Conservation (phyloP, 2,113 vertebrate genomes). For the Ailuropoda melanoleuca region DNA sequence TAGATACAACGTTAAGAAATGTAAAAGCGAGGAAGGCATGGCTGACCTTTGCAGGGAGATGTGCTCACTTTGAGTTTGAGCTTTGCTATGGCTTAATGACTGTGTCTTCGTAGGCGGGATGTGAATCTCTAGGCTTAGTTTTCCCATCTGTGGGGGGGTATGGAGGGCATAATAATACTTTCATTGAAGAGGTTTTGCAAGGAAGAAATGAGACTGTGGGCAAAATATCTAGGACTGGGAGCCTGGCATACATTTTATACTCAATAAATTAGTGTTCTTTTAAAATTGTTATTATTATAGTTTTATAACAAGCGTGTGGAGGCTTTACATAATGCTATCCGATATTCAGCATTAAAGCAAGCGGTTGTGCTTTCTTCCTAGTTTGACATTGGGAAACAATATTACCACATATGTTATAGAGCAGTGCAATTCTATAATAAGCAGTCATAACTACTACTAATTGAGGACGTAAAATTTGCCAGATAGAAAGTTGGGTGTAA, state of each 20-base stretch:
- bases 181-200: not conserved
- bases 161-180: not conserved
- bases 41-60: not conserved
- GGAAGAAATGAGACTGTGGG: not conserved
- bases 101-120: not conserved
- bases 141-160: not conserved
- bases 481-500: not conserved
- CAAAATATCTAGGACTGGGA: not conserved
- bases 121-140: not conserved
- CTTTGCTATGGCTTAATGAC: not conserved
- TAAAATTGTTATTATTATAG: not conserved
- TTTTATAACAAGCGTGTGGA: not conserved
- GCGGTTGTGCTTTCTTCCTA: not conserved
- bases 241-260: not conserved
- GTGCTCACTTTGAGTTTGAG: not conserved
- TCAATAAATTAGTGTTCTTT: not conserved
- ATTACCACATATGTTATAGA: not conserved
- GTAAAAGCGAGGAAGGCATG: fast-evolving
- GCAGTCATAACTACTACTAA: not conserved
- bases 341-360: not conserved
- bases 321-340: not conserved
- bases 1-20: too few relatives aligned
- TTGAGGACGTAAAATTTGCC: not conserved
- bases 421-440: not conserved
- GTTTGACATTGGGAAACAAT: not conserved